Conservation (phyloP, 2,888 invertebrate genomes). For the Cynaeus angustus region DNA sequence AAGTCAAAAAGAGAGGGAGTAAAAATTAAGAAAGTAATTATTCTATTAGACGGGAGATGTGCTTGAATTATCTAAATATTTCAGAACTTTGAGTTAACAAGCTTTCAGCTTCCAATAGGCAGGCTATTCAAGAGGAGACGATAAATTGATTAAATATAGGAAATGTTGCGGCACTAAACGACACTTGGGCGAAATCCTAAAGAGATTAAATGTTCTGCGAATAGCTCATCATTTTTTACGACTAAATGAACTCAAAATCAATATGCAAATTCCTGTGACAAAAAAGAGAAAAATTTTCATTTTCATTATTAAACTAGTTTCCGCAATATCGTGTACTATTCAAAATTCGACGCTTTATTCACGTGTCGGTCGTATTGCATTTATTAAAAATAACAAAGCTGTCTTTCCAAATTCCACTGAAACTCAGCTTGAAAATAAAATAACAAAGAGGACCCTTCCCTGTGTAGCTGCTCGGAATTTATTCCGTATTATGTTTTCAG, state of each 20-base stretch:
- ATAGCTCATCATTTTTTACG: no score
- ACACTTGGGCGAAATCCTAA: conserved; percentile 5
- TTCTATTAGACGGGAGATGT: conserved; percentile 20
- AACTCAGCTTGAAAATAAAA: background rate
- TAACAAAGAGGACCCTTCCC: background rate
- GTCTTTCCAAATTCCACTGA: conserved; percentile 16
- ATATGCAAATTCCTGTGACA: no score
- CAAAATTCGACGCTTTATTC: background rate
- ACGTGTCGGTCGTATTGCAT: background rate
- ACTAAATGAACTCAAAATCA: no score
- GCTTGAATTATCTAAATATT: conserved; percentile 32
- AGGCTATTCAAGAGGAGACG: conserved; percentile 25
- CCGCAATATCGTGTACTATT: background rate
- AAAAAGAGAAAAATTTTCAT: background rate
- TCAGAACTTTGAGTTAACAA: conserved; percentile 33
- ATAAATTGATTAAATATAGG: conserved; percentile 53
- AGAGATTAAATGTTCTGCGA: conserved; percentile 9
- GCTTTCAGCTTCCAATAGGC: conserved; percentile 25
- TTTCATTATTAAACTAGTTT: background rate
- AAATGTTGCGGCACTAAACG: conserved; percentile 40
- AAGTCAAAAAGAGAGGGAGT: background rate
- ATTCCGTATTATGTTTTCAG: conserved; percentile 34
- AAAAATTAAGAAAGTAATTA: conserved; percentile 24
- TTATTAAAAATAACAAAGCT: conserved; percentile 2
- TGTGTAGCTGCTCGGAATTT: conserved; percentile 13